A percentile compares a stretch with the other conserved stretches of the same genome.
Evolutionary conservation across 2,797 vertebrate species (phyloP).

Genomic region (Enteromius viviparus): DNA sequence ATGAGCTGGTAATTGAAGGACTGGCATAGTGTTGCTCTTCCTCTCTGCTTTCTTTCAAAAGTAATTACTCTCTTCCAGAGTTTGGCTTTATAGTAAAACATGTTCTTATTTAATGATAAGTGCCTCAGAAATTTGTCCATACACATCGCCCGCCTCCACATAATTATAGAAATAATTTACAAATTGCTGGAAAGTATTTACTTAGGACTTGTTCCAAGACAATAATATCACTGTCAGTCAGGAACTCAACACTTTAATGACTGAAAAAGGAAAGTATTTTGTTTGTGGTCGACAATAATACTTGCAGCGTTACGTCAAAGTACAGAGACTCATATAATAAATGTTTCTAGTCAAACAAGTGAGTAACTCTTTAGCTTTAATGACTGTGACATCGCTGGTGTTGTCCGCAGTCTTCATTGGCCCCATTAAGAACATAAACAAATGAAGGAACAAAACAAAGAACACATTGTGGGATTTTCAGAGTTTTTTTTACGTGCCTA

Average conservation of each 20-base stretch:
- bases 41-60: slow-evolving; percentile 57
- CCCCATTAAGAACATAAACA: slow-evolving; percentile 69
- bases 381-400: slow-evolving; percentile 46
- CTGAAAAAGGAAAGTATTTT: slow-evolving; percentile 64
- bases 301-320: slow-evolving; percentile 13
- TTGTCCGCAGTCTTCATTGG: slow-evolving; percentile 54
- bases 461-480: slow-evolving; percentile 56
- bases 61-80: slow-evolving; percentile 53
- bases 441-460: slow-evolving; percentile 63
- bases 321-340: not conserved
- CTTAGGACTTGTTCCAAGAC: slow-evolving; percentile 59
- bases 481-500: slow-evolving; percentile 65
- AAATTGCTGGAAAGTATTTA: slow-evolving; percentile 67
- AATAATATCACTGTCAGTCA: slow-evolving; percentile 67
- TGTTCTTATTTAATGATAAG: slow-evolving; percentile 70
- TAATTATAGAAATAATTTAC: slow-evolving; percentile 67
- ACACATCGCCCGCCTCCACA: slow-evolving; percentile 66
- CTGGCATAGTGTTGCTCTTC: slow-evolving; percentile 59
- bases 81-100: slow-evolving; percentile 66
- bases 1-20: slow-evolving; percentile 63
- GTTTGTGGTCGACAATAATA: slow-evolving; percentile 59
- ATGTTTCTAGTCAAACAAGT: slow-evolving; percentile 34
- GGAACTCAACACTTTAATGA: slow-evolving; percentile 57
- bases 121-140: slow-evolving; percentile 60
- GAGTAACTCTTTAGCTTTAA: slow-evolving; percentile 35